Evolutionary conservation across 2,888 invertebrate genomes (phyloP).

Genomic region (Dicycla oo): DNA sequence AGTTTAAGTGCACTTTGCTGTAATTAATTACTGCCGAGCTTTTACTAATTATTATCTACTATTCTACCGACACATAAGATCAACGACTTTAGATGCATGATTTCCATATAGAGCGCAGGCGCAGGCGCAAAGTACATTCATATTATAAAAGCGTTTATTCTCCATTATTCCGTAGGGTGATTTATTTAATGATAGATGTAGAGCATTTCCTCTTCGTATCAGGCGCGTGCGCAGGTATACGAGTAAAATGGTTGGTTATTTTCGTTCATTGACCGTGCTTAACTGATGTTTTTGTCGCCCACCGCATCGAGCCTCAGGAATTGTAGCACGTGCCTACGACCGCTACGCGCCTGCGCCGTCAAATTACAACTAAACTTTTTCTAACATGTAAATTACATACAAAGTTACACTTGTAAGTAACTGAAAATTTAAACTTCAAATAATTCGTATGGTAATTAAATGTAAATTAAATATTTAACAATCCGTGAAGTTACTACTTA

Average conservation of each 20-base stretch:
- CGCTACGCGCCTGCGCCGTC: conserved; percentile 52
- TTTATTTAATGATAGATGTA: conserved; percentile 70
- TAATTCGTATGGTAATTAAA: conserved; percentile 34
- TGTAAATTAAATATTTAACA: conserved; percentile 42
- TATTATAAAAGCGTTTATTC: conserved; percentile 56
- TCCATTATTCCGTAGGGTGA: conserved; percentile 62
- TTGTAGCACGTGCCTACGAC: conserved; percentile 59
- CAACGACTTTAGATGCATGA: conserved; percentile 36
- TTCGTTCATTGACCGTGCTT: conserved; percentile 83
- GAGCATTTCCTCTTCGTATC: conserved; percentile 66
- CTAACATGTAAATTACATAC: conserved; percentile 38
- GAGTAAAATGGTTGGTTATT: conserved; percentile 74
- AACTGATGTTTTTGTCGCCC: conserved; percentile 78
- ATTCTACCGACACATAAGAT: conserved; percentile 19
- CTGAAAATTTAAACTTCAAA: not conserved
- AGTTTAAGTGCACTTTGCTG: conserved; percentile 33
- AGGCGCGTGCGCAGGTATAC: conserved; percentile 66
- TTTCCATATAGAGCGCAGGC: conserved; percentile 23
- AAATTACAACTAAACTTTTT: conserved; percentile 53
- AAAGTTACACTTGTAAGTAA: conserved; percentile 8
- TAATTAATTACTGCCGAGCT: conserved; percentile 33
- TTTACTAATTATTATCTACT: conserved; percentile 45
- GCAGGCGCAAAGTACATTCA: conserved; percentile 27
- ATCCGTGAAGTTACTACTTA: conserved; percentile 50
- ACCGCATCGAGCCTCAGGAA: conserved; percentile 56